phyloP scores from a whole-genome alignment of 2,113 vertebrate genomes.

The Sander lucioperca region DNA sequence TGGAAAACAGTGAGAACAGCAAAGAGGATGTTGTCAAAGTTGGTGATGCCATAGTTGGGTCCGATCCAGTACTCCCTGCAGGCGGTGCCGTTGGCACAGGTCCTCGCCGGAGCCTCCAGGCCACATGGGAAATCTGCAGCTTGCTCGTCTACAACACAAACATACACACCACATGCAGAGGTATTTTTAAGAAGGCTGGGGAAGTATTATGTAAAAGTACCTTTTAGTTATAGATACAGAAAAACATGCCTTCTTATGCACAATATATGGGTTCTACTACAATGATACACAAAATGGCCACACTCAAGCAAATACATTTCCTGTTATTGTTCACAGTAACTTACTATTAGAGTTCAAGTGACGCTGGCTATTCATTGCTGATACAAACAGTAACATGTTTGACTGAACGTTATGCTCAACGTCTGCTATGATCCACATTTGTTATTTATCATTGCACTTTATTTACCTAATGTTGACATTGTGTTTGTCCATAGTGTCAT shows the following conservation, averaged over 20 bases:
- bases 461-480: no score
- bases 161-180: slow-evolving; percentile 1
- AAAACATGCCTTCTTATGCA: slow-evolving; percentile 1
- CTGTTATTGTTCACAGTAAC: slow-evolving; percentile 1
- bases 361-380: no score
- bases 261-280: slow-evolving; percentile 5
- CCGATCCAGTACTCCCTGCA: slow-evolving; percentile 94
- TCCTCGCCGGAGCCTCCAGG: slow-evolving; percentile 87
- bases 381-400: no score
- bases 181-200: slow-evolving; percentile 15
- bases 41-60: slow-evolving; percentile 96
- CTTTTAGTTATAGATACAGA: not conserved
- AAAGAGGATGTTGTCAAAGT: slow-evolving; percentile 98
- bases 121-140: slow-evolving; percentile 93
- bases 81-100: slow-evolving; percentile 83
- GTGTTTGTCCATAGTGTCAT: no score
- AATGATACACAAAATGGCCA: not conserved
- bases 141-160: slow-evolving; percentile 83
- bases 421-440: no score
- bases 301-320: not conserved
- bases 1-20: slow-evolving; percentile 97
- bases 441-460: no score
- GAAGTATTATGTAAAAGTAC: slow-evolving; percentile 25
- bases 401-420: no score
- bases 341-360: no score